These are phyloP conservation scores for Saccostrea cuccullata DNA, from an alignment of 1,140 invertebrate genomes.

Conservation along the genomic window DNA sequence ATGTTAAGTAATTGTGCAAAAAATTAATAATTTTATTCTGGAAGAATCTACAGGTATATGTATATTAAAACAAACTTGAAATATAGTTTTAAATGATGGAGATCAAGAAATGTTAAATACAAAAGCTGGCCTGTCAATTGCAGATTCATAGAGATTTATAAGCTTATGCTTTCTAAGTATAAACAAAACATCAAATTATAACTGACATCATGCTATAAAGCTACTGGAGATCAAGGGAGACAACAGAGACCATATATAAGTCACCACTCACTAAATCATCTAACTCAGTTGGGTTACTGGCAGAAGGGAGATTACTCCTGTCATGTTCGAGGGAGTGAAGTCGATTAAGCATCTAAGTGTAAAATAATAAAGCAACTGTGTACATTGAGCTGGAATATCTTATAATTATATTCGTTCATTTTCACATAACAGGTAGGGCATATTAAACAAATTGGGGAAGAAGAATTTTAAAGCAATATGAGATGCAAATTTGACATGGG, in stretches of 20 bases:
- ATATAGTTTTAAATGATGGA: too few species aligned
- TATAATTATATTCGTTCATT: too few species aligned
- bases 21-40: too few species aligned
- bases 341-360: neutral
- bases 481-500: too few species aligned
- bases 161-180: neutral
- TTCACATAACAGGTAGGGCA: too few species aligned
- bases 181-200: neutral
- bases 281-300: neutral
- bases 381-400: neutral
- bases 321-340: neutral
- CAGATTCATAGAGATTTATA: neutral
- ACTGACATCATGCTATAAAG: neutral
- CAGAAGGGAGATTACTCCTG: conserved; percentile 1
- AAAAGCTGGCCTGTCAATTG: neutral
- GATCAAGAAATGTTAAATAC: neutral
- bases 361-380: conserved; percentile 6
- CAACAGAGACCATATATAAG: neutral
- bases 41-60: too few species aligned
- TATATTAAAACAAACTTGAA: too few species aligned
- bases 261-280: conserved; percentile 14
- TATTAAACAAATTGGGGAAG: too few species aligned
- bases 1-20: too few species aligned
- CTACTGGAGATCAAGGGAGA: neutral
- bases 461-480: too few species aligned